phyloP scores from a whole-genome alignment of 2,888 invertebrate species.

The Malthinus seriepunctatus region DNA sequence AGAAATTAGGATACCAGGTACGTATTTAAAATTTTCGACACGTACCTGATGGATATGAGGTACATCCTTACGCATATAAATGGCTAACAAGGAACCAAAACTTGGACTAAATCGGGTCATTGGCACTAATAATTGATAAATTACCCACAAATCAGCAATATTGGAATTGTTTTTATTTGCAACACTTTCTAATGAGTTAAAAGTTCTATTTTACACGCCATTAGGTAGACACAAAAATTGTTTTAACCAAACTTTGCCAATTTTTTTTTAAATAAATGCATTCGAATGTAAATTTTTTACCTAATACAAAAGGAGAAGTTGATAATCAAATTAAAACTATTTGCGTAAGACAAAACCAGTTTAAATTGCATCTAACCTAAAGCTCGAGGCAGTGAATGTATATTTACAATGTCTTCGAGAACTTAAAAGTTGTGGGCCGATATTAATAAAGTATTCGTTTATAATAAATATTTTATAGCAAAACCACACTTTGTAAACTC shows the following conservation, averaged over 20 bases:
- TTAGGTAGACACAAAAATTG: no score
- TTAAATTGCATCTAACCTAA: conserved; percentile 24
- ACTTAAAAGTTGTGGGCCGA: conserved; percentile 3
- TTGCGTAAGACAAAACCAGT: conserved; percentile 23
- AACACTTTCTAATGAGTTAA: no score
- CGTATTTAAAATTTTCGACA: conserved; percentile 5
- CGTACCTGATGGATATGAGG: not conserved
- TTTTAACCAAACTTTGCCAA: no score
- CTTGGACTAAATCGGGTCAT: conserved; percentile 4
- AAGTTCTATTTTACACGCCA: no score
- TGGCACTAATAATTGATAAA: conserved; percentile 1
- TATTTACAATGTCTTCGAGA: not conserved
- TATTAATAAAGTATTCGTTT: not conserved
- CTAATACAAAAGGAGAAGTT: no score
- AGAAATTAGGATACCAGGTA: conserved; percentile 2
- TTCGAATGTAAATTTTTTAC: not conserved
- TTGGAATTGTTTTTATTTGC: no score
- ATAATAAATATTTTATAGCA: not conserved
- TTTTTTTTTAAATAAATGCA: not conserved
- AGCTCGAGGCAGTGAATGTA: conserved; percentile 26
- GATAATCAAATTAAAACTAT: not conserved
- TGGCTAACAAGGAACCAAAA: not conserved
- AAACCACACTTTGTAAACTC: not conserved
- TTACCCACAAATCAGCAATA: no score
- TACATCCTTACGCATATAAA: conserved; percentile 4